Percentiles rank a stretch among this genome's conserved stretches.
These are phyloP conservation scores for Graphium colonna DNA, from an alignment of 2,888 invertebrate species.

Conservation along the genomic window DNA sequence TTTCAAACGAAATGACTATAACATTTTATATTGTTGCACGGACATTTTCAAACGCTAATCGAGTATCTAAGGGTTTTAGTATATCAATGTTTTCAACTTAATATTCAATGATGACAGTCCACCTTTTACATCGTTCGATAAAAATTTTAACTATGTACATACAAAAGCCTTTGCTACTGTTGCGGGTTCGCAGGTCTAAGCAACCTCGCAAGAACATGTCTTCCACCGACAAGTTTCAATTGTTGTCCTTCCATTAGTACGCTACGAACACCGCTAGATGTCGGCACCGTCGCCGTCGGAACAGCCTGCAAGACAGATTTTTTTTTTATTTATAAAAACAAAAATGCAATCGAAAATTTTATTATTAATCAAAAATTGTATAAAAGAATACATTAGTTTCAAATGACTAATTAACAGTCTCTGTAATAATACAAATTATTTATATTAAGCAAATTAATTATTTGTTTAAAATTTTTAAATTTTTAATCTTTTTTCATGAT, in stretches of 20 bases:
- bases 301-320: constrained; percentile 37
- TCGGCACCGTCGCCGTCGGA: constrained; percentile 40
- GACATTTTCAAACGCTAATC: not conserved
- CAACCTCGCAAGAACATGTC: constrained; percentile 66
- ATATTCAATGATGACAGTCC: not conserved
- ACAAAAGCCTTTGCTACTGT: constrained; percentile 24
- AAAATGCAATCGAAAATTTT: not conserved
- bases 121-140: constrained; percentile 5
- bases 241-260: constrained; percentile 73
- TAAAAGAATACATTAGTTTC: too few species aligned
- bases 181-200: constrained; percentile 62
- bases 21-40: too few species aligned
- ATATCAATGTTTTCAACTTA: not conserved
- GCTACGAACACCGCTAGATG: constrained; percentile 57
- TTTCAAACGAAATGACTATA: too few species aligned
- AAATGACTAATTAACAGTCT: too few species aligned
- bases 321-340: not conserved
- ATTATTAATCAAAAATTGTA: too few species aligned
- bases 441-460: too few species aligned
- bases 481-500: too few species aligned
- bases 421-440: too few species aligned
- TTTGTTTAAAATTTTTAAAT: too few species aligned
- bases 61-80: too few species aligned
- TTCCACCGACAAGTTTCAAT: constrained; percentile 64
- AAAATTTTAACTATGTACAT: constrained; percentile 8